Conservation (phyloP, 1,140 invertebrate genomes). For the Drusus annulatus region DNA sequence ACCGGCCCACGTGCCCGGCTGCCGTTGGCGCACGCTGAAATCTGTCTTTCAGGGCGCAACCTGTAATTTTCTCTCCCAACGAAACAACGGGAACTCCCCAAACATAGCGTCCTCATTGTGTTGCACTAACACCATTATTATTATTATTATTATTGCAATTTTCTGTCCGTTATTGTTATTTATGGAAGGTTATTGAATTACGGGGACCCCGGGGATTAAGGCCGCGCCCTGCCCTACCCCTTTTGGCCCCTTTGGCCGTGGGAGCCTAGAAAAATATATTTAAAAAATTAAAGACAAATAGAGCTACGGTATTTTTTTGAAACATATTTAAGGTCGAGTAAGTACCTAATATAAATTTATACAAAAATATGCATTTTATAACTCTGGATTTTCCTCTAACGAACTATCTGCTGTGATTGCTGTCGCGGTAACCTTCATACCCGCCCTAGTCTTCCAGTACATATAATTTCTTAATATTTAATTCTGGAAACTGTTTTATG, state of each 20-base stretch:
- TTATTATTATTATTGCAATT: constrained; percentile 35
- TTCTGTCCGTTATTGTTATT: constrained; percentile 43
- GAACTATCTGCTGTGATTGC: too few species aligned
- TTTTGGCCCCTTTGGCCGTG: constrained; percentile 9
- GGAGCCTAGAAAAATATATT: constrained; percentile 31
- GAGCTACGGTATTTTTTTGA: too few species aligned
- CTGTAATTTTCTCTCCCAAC: constrained; percentile 47
- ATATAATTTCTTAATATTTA: too few species aligned
- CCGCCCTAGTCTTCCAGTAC: too few species aligned
- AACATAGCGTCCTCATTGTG: constrained; percentile 44
- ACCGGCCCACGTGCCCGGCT: not conserved
- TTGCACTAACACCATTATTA: constrained; percentile 42
- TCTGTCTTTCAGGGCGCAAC: constrained; percentile 24
- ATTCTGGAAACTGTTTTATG: too few species aligned
- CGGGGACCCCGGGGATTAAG: constrained; percentile 11
- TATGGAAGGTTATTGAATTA: constrained; percentile 57
- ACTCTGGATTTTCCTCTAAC: too few species aligned
- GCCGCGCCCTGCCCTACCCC: constrained; percentile 28
- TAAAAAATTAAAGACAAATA: too few species aligned
- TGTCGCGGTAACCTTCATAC: too few species aligned
- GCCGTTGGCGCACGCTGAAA: constrained; percentile 24
- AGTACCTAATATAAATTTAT: too few species aligned
- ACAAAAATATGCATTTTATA: too few species aligned
- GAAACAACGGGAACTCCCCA: constrained; percentile 20
- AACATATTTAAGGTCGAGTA: too few species aligned